A percentile compares a stretch with the other conserved stretches of the same genome.
These are phyloP conservation scores for Bucco capensis DNA, from an alignment of 2,113 vertebrate species.

Conservation along the genomic window DNA sequence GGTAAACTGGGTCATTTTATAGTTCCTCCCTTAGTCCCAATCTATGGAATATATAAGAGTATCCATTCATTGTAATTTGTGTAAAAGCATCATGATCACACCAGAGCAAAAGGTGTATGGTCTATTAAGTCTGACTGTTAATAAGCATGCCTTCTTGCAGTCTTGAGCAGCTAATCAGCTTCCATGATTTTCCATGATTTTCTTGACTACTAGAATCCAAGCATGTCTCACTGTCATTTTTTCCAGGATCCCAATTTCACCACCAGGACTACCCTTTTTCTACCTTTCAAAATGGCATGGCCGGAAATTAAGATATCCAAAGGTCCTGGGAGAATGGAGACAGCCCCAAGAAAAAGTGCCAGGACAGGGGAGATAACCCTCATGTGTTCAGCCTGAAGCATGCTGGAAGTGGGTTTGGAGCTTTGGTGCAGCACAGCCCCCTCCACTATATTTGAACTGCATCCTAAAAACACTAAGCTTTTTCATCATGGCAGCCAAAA, in stretches of 20 bases:
- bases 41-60: not conserved
- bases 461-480: not conserved
- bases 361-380: not conserved
- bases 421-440: not conserved
- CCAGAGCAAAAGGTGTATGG: not conserved
- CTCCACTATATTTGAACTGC: not conserved
- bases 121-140: not conserved
- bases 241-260: not conserved
- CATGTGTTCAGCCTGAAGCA: not conserved
- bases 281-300: not conserved
- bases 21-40: not conserved
- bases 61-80: not conserved
- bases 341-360: not conserved
- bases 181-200: not conserved
- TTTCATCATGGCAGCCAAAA: not conserved
- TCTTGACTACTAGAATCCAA: not conserved
- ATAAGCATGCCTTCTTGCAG: not conserved
- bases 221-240: not conserved
- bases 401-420: rapidly evolving
- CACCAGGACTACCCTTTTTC: not conserved
- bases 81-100: not conserved
- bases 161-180: not conserved
- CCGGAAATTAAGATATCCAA: rapidly evolving
- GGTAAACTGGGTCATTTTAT: not conserved
- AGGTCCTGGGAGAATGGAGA: not conserved